Conservation (phyloP, 2,888 invertebrate species). For the Gymnocheta viridis region DNA sequence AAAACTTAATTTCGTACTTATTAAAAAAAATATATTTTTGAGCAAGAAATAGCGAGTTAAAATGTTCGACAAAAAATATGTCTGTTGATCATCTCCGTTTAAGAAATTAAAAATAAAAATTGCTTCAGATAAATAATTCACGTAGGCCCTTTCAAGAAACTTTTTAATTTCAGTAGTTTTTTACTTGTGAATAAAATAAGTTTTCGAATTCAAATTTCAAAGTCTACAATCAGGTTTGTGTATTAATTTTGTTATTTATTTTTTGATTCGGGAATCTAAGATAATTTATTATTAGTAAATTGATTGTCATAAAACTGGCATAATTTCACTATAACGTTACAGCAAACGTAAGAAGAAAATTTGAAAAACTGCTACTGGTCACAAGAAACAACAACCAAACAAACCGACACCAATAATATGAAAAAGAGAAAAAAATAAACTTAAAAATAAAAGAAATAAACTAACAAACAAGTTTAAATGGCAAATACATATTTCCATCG, state of each 20-base stretch:
- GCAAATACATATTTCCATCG: constrained; percentile 13
- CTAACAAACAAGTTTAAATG: constrained; percentile 32
- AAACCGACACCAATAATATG: neutral
- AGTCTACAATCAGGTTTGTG: too few relatives aligned
- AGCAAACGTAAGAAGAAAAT: neutral
- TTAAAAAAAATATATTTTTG: too few relatives aligned
- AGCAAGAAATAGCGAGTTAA: too few relatives aligned
- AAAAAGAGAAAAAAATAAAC: neutral
- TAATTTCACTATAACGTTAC: neutral
- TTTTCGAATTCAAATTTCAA: neutral
- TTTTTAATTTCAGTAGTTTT: too few relatives aligned
- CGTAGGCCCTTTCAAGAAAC: too few relatives aligned
- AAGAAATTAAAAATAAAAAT: too few relatives aligned
- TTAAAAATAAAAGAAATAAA: constrained; percentile 9
- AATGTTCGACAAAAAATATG: too few relatives aligned
- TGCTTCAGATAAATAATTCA: too few relatives aligned
- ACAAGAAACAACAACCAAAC: neutral
- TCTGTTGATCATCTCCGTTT: too few relatives aligned
- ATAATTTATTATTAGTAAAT: constrained; percentile 28
- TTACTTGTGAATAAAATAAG: too few relatives aligned
- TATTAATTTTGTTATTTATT: constrained; percentile 5
- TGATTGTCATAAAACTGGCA: constrained; percentile 35
- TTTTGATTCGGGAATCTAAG: constrained; percentile 38
- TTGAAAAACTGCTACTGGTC: constrained; percentile 39
- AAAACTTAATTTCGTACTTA: too few relatives aligned